Base-by-base conservation (phyloP, 1,140 invertebrate species). In the Drosophila pandora region DNA sequence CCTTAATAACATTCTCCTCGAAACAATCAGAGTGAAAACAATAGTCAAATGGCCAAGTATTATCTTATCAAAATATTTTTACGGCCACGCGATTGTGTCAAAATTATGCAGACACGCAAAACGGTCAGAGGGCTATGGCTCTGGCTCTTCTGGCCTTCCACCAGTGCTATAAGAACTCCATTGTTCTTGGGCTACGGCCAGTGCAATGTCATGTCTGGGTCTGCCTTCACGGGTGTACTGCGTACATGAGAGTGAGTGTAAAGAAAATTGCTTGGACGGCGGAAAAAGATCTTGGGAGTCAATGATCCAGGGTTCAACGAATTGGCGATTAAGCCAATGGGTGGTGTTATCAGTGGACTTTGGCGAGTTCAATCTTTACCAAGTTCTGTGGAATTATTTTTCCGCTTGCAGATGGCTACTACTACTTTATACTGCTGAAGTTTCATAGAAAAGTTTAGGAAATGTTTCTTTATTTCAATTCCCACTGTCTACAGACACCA, bases 31-130 rank as follows among this genome's bases (percentile, higher is more conserved):
- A 21, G 3, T 7, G 9, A 10, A 9, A 7, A 53, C 23, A 23
- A 28, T 55, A 55, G 22, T 47, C 8, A 39, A 48, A 32, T 25
- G 30, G 9, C 17, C 13, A 30, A 47, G 7, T 41, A 64, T 39
- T 69, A 70, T 70, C 67, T 70, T 70, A 70, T 70, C 67, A 37
- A 22, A 70, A 69, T 69, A 68, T 28, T 21, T 30, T 48, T 48
- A 50, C 3, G 43, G 21, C 62, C 43, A 37, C 21, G 56, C 43
- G 30, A 65, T 65, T 58, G 34, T 41, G n/a, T 17, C 39, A 49
- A 6, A 56, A 39, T 21, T 57, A 69, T 69, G 63, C 64, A 56
- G 52, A 28, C 25, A 28, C 25, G 25, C 25, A 28, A 28, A 28
- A 28, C 0, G 6, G 6, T 6, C 25, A 28, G 7, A 6, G 7